These are phyloP conservation scores for Rhagoletis zephyria DNA, from an alignment of 1,140 invertebrate genomes.

Conservation along the genomic window DNA sequence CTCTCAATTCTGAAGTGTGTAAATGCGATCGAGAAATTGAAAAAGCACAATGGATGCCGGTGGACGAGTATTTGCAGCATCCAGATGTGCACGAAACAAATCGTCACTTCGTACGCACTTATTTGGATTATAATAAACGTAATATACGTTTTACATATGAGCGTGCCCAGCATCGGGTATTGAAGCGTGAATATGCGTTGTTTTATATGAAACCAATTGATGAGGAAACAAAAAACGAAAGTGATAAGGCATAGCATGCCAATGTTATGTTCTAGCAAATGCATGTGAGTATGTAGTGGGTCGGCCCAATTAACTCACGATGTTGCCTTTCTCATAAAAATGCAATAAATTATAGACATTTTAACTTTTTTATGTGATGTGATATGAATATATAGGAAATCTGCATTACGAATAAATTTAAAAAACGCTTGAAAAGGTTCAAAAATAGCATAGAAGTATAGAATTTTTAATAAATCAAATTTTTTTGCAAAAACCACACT, in stretches of 20 bases:
- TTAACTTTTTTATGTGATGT: not conserved
- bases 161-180: constrained; percentile 63
- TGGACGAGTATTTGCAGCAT: constrained; percentile 82
- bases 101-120: constrained; percentile 79
- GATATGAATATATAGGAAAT: not conserved
- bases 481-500: too few relatives aligned
- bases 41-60: constrained; percentile 87
- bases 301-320: not conserved
- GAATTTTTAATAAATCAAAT: too few relatives aligned
- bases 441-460: too few relatives aligned
- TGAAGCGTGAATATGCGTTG: constrained; percentile 66
- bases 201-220: constrained; percentile 59
- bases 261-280: too few relatives aligned
- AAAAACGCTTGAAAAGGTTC: not conserved
- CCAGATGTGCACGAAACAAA: constrained; percentile 84
- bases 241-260: not conserved
- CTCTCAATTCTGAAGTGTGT: constrained; percentile 78
- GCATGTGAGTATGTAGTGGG: too few relatives aligned
- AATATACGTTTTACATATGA: constrained; percentile 76
- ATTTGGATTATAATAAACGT: constrained; percentile 78
- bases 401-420: not conserved
- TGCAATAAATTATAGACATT: too few relatives aligned
- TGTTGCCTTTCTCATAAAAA: not conserved
- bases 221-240: constrained; percentile 9
- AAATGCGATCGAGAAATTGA: constrained; percentile 84